Evolutionary conservation across 2,113 vertebrate genomes (phyloP), one percentile per base, ranked within the genome.

Genomic region (Syngnathus typhle): DNA sequence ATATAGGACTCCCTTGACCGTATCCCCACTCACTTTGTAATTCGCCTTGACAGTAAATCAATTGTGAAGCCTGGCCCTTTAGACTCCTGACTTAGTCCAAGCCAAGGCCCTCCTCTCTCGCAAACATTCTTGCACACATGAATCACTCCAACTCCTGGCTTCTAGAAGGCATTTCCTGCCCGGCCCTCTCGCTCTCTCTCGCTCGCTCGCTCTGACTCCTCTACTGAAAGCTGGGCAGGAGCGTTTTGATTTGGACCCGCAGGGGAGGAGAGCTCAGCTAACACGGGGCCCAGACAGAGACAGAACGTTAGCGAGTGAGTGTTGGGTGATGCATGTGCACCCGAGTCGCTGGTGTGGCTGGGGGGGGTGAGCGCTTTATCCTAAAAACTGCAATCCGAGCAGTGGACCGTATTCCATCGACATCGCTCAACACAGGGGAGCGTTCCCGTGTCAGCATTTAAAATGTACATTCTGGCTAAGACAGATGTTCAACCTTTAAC

Each of bases 41-140:
- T 95, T 95, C 93, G 92, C 92, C 92, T 91, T 92, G 91, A 93
- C 94, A 94, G 94, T 96, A 95, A 96, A 96, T 96, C 94, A 96
- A 92, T 94, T 94, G 93, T 95, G 89, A 90, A 90, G 92, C 91
- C 91, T 91, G 92, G 93, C 89, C 92, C 92, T 94, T 93, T 90
- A 90, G 94, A 94, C 91, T 90, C 85, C 76, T 58, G 36, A 8
- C 55, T 18, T 16, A 18, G 36, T 87, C 82, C 83, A 87, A 88
- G 82, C 80, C 78, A 64, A 85, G 82, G 84, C 84, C 80, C 87
- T 91, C 87, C 86, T 90, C 86, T 88, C 87, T 87, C 89, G 60
- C 60, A 62, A 77, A 85, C 93, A 95, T 95, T 95, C 94, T 92
- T 92, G 85, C 90, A 84, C 91, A 94, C 92, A 94, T 94, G 94